These are phyloP conservation scores for Phaethon lepturus DNA, from an alignment of 2,113 vertebrate species.

Conservation along the genomic window DNA sequence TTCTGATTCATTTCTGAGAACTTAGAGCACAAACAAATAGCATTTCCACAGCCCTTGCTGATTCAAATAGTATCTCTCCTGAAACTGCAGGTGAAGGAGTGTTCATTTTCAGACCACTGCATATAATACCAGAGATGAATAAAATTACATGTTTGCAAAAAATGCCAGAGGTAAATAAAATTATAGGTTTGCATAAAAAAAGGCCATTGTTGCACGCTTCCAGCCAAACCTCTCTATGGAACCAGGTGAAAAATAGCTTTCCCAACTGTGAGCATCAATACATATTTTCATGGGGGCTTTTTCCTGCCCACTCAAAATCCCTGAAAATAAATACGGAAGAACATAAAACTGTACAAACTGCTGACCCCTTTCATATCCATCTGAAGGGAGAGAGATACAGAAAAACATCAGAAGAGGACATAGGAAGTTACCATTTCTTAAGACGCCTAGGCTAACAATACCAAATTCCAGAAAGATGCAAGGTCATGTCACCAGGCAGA, in stretches of 20 bases:
- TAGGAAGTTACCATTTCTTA: not conserved
- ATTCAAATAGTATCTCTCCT: not conserved
- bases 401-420: not conserved
- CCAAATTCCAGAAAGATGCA: not conserved
- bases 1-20: conserved; percentile 34
- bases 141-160: conserved; percentile 12
- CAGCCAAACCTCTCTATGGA: not conserved
- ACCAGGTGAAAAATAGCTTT: not conserved
- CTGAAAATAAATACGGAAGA: not conserved
- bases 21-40: not conserved
- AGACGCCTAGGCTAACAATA: not conserved
- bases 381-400: not conserved
- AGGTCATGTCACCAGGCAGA: not conserved
- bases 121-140: not conserved
- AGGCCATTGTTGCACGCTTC: not conserved
- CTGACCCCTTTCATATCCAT: not conserved
- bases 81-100: not conserved
- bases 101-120: not conserved
- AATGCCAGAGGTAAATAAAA: not conserved
- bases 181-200: not conserved
- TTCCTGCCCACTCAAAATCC: not conserved
- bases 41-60: not conserved
- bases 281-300: not conserved
- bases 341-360: not conserved
- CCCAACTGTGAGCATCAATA: not conserved